phyloP scores from a whole-genome alignment of 1,140 invertebrate species.

The Asbolus verrucosus region DNA sequence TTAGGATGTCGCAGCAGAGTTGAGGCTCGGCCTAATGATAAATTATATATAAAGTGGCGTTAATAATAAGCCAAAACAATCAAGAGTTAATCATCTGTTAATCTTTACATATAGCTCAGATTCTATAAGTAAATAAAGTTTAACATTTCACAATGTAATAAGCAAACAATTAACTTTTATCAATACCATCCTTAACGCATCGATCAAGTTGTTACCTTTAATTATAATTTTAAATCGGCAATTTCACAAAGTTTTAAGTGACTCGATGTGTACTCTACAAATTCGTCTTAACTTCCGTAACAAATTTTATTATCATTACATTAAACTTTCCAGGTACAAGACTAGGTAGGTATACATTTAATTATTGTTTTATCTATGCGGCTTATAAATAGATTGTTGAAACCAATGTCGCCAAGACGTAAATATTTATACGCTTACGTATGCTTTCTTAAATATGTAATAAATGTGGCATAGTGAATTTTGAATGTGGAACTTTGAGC shows the following conservation, averaged over 20 bases:
- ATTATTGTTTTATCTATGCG: slow-evolving; percentile 26
- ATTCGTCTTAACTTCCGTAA: not conserved
- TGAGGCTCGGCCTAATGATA: slow-evolving; percentile 19
- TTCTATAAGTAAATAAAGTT: slow-evolving; percentile 45
- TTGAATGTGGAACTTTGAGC: not conserved
- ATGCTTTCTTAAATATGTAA: slow-evolving; percentile 30
- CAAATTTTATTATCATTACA: slow-evolving; percentile 2
- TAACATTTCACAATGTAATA: slow-evolving; percentile 9
- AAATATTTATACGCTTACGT: slow-evolving; percentile 36
- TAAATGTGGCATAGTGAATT: slow-evolving; percentile 12
- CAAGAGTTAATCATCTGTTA: slow-evolving; percentile 45
- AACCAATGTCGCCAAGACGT: slow-evolving; percentile 31
- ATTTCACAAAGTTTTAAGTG: slow-evolving; percentile 10
- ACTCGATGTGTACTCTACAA: not conserved
- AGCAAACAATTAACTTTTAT: slow-evolving; percentile 31
- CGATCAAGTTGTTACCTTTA: not conserved
- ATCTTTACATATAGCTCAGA: slow-evolving; percentile 44
- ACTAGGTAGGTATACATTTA: not conserved
- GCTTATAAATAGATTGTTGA: slow-evolving; percentile 32
- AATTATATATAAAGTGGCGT: slow-evolving; percentile 45
- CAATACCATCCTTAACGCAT: slow-evolving; percentile 1
- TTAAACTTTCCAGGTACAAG: slow-evolving; percentile 4
- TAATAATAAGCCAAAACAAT: slow-evolving; percentile 47
- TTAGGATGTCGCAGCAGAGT: not conserved
- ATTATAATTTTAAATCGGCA: not conserved